Evolutionary conservation across 2,888 invertebrate genomes (phyloP), one percentile per base, ranked within the genome.

Genomic region (Campoplex capitator): DNA sequence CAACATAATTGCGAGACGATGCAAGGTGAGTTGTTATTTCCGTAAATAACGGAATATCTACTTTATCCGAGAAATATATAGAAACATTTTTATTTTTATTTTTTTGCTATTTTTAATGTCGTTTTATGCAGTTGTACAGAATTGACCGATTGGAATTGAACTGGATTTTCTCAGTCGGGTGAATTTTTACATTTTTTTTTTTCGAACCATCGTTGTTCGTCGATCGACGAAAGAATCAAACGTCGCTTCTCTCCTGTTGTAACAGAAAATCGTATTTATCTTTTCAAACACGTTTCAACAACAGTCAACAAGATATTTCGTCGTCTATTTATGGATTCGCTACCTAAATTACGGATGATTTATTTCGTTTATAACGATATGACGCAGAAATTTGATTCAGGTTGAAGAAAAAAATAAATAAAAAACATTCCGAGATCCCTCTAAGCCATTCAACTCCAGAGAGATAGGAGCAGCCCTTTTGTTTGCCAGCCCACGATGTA

Each of bases 1-100:
- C 94, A 96, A 96, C 93, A 96, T 96, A 90, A 95, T 96, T 92
- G 95, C 96, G 88, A 95, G 96, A 92, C 95, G 96, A 93, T 96
- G 95, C 92, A 96, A 96, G 96, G 96, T 96, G 95, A 95, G 94
- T 92, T 48, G 58, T 73, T 28, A 13, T 68, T 58, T 56, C 48
- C 32, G 54, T 9, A 11, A 73, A 73, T 51, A 38, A 23, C n/a
- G 74, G 48, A 28, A 28, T 70, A 23, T 16, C 28, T 8, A 56
- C 16, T 16, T 7, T n/a, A 4, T 8, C 32, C 18, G 18, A 1
- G 18, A 1, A 16, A 48, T 71, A 18, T 71, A 32, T 71, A 3
- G 8, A 71, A 32, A 48, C 13, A 32, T n/a, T 4, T 51, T 32
- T 18, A 48, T 48, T n/a, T 70, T 8, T 23, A 16, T 11, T 28